A percentile compares a stretch with the other conserved stretches of the same genome.
These are phyloP conservation scores for Cheilosia soror DNA, from an alignment of 2,888 invertebrate genomes.

Conservation along the genomic window DNA sequence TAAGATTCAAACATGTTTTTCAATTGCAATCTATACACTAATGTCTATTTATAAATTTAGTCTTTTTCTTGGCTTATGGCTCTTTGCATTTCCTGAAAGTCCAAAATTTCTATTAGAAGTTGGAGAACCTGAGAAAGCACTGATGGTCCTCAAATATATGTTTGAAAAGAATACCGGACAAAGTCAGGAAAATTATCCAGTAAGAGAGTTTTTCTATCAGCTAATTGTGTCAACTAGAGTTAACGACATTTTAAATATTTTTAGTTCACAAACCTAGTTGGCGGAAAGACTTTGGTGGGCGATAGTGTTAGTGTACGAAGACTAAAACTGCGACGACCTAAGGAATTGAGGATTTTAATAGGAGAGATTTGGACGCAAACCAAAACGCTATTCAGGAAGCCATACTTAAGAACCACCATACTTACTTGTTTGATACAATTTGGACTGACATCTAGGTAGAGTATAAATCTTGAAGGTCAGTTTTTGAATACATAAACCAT, in stretches of 20 bases:
- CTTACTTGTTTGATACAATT: conserved; percentile 93
- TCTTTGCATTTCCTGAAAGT: conserved; percentile 91
- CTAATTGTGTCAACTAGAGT: not conserved
- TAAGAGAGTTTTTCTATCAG: conserved; percentile 81
- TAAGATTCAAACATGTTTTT: conserved; percentile 65
- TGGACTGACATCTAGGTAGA: conserved; percentile 90
- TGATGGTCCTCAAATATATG: conserved; percentile 88
- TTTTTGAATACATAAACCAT: not conserved
- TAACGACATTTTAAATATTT: conserved; percentile 46
- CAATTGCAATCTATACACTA: not conserved
- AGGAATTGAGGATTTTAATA: conserved; percentile 88
- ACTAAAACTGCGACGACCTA: conserved; percentile 89
- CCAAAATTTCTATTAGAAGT: conserved; percentile 92
- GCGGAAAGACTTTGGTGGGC: conserved; percentile 84
- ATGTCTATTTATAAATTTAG: conserved; percentile 71
- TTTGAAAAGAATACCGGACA: conserved; percentile 90
- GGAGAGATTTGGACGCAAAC: conserved; percentile 90
- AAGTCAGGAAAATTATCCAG: conserved; percentile 89
- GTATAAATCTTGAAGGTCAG: not conserved
- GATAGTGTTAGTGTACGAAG: conserved; percentile 86
- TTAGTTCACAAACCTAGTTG: conserved; percentile 89
- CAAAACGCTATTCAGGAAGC: conserved; percentile 89
- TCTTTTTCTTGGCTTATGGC: conserved; percentile 85
- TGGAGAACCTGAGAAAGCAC: conserved; percentile 90
- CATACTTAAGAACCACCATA: conserved; percentile 90